Conservation (phyloP, 2,797 vertebrate species). For the Limnodromus scolopaceus region DNA sequence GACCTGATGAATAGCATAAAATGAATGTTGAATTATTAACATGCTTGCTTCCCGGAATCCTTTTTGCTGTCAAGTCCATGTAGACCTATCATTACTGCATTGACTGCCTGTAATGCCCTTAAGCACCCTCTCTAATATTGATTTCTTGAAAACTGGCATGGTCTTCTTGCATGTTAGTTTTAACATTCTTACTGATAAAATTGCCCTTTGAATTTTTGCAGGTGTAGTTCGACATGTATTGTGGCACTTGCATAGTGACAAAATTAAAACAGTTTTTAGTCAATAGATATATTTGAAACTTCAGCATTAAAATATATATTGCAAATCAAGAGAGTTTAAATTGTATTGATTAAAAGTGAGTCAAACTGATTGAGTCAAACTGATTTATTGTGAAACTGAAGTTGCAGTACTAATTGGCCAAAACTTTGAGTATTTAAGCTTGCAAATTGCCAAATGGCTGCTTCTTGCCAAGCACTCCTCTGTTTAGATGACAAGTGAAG, state of each 20-base stretch:
- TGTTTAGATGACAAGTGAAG: constrained; percentile 43
- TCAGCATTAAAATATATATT: not conserved
- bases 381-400: not conserved
- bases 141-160: not conserved
- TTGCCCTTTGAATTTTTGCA: constrained; percentile 42
- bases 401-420: not conserved
- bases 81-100: not conserved
- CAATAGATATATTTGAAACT: not conserved
- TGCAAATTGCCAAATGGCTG: not conserved
- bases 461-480: constrained; percentile 18
- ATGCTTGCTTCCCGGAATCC: not conserved
- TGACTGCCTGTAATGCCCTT: not conserved
- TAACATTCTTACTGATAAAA: not conserved
- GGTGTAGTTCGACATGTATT: not conserved
- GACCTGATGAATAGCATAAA: not conserved
- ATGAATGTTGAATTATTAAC: constrained; percentile 50
- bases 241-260: not conserved
- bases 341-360: not conserved
- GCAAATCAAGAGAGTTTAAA: not conserved
- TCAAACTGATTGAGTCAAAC: not conserved
- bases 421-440: not conserved
- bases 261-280: not conserved
- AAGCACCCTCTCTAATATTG: not conserved
- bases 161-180: constrained; percentile 17
- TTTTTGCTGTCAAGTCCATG: not conserved